Evolutionary conservation across 2,113 vertebrate species (phyloP), one percentile per base, ranked within the genome.

Genomic region (Cariama cristata): DNA sequence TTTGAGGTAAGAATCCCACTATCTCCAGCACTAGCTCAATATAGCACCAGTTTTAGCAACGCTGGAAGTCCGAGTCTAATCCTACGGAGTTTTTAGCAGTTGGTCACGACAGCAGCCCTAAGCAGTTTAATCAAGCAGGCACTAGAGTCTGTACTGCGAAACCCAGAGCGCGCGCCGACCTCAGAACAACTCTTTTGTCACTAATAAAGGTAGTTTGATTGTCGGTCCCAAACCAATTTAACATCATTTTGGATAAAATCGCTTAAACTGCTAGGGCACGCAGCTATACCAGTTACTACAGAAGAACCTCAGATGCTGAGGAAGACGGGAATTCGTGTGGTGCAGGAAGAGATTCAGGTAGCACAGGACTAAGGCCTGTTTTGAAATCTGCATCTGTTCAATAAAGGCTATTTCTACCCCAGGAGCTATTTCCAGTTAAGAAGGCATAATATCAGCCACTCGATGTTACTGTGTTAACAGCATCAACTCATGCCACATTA

Each of bases 401-500:
- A 69, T 26, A 94, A 91, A 89, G 67, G 68, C 73, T 88, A 5
- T 52, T 93, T 73, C 79, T 88, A 83, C 40, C 79, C 79, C 86
- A 91, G 89, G 91, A 96, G 82, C 76, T 63, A 67, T 77, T 96
- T 96, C 94, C 96, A 90, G 94, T 74, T 91, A 67, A 52, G 81
- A 77, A 59, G 66, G 90, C 86, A 44, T 38, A 79, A 42, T 33
- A 87, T 56, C 88, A 47, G 81, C 87, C 88, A 64, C 68, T 86
- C 27, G 7, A 15, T 74, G 47, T 82, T 74, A 72, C 69, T 72
- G 64, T 53, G 86, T 86, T 91, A 91, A 97, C 71, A 96, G 96
- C 92, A 96, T 86, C 93, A 92, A 94, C 75, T 91, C 95, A 97
- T 80, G 94, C 95, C 94, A 96, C 93, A 87, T 91, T 90, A 95